Evolutionary conservation across 2,888 invertebrate genomes (phyloP), one percentile per base, ranked within the genome.

Genomic region (Harmothoe impar): DNA sequence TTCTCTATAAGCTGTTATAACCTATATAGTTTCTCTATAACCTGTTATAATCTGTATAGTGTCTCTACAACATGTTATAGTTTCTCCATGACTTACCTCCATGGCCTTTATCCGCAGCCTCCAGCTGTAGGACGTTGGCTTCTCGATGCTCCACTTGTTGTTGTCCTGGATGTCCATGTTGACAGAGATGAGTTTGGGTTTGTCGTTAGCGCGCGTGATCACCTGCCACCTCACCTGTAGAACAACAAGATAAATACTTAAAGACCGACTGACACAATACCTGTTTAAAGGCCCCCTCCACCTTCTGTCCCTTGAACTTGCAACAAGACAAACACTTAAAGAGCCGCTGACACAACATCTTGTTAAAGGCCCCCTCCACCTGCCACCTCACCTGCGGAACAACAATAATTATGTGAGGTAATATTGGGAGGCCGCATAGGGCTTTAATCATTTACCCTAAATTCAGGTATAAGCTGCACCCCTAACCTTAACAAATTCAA

Each of bases 81-180:
- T n/a, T 43, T 43, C 3, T 43, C 43, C 43, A 43, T 43, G 3
- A 43, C n/a, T 62, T 0, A 92, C 91, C 81, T 92, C 78, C 0
- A 92, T 81, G 17, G 91, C 91, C 89, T 91, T 89, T 29, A 93
- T 90, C 35, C 93, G 43, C 12, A 93, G 89, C n/a, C 92, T 88
- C 92, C 93, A 93, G 17, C 92, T 92, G 68, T 84, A 93, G 15
- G 91, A 81, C 5, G 92, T 91, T 17, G 93, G 93, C 43, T 92
- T 93, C 89, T 93, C 93, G 0, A 93, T 91, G 51, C 93, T 91
- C 90, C 92, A 92, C 89, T 93, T 93, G 35, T 91, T 93, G 84
- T 92, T 92, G 88, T 93, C 93, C n/a, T 90, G 85, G 0, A 92
- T 31, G 51, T 92, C 91, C 90, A 91, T 91, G 89, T 92, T 92